A percentile compares a stretch with the other conserved stretches of the same genome.
Conservation (phyloP, 2,113 vertebrate species). For the Petrocephalus microphthalmus region DNA sequence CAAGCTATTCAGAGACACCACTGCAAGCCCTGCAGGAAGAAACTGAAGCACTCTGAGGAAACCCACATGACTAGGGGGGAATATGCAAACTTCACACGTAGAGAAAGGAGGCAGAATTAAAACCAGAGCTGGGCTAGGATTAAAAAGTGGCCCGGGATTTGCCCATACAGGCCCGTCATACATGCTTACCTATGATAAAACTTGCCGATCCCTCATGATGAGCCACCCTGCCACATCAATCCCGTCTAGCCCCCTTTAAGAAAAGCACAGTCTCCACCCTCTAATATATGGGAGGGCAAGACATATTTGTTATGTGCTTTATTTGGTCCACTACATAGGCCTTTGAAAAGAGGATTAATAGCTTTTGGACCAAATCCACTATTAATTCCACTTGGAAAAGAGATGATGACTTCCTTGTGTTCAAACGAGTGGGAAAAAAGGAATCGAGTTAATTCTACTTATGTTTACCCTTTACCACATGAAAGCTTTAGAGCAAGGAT, state of each 20-base stretch:
- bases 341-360: slow-evolving; percentile 9
- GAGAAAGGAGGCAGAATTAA: background rate
- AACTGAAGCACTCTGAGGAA: background rate
- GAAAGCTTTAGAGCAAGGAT: slow-evolving; percentile 9
- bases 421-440: background rate
- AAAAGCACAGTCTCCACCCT: slow-evolving; percentile 1
- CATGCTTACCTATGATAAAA: background rate
- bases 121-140: background rate
- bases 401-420: background rate
- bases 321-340: background rate
- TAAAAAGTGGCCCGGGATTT: background rate
- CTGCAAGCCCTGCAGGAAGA: background rate
- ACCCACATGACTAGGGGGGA: background rate
- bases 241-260: background rate
- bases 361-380: slow-evolving; percentile 12
- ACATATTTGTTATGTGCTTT: background rate
- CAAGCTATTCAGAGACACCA: background rate
- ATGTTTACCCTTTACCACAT: slow-evolving; percentile 5
- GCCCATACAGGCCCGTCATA: background rate
- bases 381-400: background rate
- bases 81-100: background rate
- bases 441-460: background rate
- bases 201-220: background rate
- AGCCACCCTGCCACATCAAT: background rate
- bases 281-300: background rate